Evolutionary conservation across 2,113 vertebrate genomes (phyloP).

Genomic region (Aspidoscelis tigris): DNA sequence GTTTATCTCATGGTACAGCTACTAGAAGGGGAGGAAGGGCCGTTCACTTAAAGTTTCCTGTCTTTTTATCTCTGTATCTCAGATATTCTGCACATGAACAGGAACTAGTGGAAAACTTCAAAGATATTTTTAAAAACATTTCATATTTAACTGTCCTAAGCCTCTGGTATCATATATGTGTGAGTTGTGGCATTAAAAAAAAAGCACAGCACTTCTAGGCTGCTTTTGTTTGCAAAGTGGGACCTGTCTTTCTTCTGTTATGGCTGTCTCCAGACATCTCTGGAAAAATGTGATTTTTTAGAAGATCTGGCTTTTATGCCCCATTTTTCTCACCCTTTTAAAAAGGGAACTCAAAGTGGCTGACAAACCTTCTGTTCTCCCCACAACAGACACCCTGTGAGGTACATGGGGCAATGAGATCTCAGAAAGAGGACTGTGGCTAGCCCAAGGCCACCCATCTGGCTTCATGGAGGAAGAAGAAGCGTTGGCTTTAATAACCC

Average conservation of each 20-base stretch:
- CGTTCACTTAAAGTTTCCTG: slow-evolving; percentile 12
- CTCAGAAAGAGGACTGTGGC: too few species aligned
- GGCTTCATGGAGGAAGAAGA: too few species aligned
- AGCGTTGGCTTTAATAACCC: too few species aligned
- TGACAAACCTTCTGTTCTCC: too few species aligned
- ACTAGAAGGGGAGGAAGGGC: background rate
- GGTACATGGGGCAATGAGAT: too few species aligned
- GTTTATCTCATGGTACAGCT: background rate
- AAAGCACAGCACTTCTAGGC: background rate
- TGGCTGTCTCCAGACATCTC: too few species aligned
- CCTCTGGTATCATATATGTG: background rate
- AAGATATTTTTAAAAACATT: background rate
- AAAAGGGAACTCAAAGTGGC: too few species aligned
- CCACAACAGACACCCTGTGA: too few species aligned
- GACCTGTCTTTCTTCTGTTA: background rate
- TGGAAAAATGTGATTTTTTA: too few species aligned
- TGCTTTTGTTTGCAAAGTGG: background rate
- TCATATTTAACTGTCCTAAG: background rate
- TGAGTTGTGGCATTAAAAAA: background rate
- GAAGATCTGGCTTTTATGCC: too few species aligned
- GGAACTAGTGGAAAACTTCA: slow-evolving; percentile 24
- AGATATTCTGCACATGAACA: slow-evolving; percentile 13
- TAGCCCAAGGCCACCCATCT: too few species aligned
- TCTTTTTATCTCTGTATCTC: slow-evolving; percentile 11
- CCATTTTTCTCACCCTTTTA: too few species aligned